phyloP scores from a whole-genome alignment of 2,113 vertebrate species.

The Astatotilapia flaviijosephi region DNA sequence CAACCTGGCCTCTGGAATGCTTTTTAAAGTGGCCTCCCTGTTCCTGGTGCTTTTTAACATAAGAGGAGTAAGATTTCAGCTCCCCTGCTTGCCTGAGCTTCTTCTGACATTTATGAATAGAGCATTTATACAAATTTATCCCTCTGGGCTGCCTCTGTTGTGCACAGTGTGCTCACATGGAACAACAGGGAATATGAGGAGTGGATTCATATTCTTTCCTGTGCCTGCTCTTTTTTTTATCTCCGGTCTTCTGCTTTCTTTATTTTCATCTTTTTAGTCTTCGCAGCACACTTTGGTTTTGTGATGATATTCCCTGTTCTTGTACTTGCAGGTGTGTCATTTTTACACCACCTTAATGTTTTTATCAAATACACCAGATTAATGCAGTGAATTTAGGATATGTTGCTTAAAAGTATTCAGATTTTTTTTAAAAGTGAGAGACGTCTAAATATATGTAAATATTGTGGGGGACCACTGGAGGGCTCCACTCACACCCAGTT shows the following conservation, averaged over 20 bases:
- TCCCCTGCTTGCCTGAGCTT: not conserved
- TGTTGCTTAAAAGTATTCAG: not conserved
- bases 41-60: conserved; percentile 1
- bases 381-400: not conserved
- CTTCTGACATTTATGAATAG: conserved; percentile 35
- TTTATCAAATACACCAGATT: not conserved
- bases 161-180: not conserved
- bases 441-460: not conserved
- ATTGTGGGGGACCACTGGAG: not conserved
- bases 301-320: not conserved
- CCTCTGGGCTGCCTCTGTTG: conserved; percentile 1
- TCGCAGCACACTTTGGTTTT: not conserved
- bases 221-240: not conserved
- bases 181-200: not conserved
- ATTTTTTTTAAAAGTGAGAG: not conserved
- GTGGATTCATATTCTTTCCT: not conserved
- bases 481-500: no score
- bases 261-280: not conserved
- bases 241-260: not conserved
- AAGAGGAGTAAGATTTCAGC: conserved; percentile 28
- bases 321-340: not conserved
- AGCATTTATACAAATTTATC: conserved; percentile 19
- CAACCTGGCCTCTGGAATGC: not conserved
- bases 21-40: conserved; percentile 3
- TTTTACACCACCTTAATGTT: not conserved